Base-by-base conservation (phyloP, 2,888 invertebrate species). In the Athripsodes cinereus region DNA sequence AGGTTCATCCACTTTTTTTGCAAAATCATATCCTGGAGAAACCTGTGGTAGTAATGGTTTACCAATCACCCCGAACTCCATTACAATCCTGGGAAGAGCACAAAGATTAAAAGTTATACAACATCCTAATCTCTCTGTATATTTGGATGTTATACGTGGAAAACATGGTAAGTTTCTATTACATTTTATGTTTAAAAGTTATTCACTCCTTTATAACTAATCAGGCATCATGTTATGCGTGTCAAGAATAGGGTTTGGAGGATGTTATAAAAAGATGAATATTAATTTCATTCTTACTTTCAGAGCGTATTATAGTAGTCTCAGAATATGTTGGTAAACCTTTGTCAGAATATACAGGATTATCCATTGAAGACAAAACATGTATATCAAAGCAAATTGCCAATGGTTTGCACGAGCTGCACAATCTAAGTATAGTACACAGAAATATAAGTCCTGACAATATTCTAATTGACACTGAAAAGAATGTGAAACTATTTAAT, bases 21-120 rank as follows among this genome's bases (percentile, higher is more conserved):
- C 96, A 0, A 88, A 88, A 68, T 86, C 88, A 68, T 94, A 96
- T 72, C 90, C 92, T 11, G 88, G 88, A 22, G 94, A 95, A 72
- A 85, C 87, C 54, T 97, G 96, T 73, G 96, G 96, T 10, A 92
- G 92, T 65, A 98, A 98, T 76, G 97, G 98, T 1, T 76, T 98
- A 51, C 98, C 98, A 0, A 77, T 97, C 19, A 97, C 97, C 1
- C 96, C 97, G 1, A 96, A 97, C 74, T 96, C 96, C 0, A 94
- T 97, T 62, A 90, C 92, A 57, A 95, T 98, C 69, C 80, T 94
- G 57, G 96, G 97, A 6, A 82, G 86, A 68, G 91, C 96, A 22
- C 95, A 96, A 70, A 78, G 83, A 60, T 76, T 97, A 16, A 88
- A 91, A 69, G 86, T 85, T 0, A 75, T 94, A 53, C 79, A 84